Evolutionary conservation across 2,888 invertebrate genomes (phyloP), one percentile per base, ranked within the genome.

Genomic region (Plebejus argus): DNA sequence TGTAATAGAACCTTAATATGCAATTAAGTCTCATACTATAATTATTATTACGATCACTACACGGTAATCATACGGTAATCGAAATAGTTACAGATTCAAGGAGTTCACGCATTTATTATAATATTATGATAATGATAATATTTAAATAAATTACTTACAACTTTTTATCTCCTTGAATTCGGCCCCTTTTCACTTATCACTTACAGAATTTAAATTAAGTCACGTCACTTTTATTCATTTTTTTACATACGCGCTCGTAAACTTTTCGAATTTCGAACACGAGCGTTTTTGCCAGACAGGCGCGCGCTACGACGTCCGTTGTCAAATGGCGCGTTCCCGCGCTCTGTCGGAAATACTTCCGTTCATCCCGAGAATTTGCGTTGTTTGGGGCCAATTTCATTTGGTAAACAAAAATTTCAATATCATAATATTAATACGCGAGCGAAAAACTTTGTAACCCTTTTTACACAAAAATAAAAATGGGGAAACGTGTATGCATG

Each of bases 131-230:
- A n/a, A 28, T 12, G 66, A 28, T 66, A 66, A 28, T 66, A 66
- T 66, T 66, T 28, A 66, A 5, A 66, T 66, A 66, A 66, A 15
- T 28, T 33, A 61, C 61, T 61, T 61, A 61, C 61, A 23, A 61
- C 66, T 28, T 23, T 66, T 66, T 66, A 66, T 66, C 66, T 66
- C 66, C 66, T 66, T 66, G 66, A 33, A 20, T 58, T 58, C 66
- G 28, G 28, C 66, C 66, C 66, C 66, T 66, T 66, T 66, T 12
- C 15, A 66, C 28, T 28, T 66, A 66, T 66, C 66, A 66, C 66
- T 66, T 28, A 66, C 61, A 23, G n/a, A 58, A 66, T 23, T 66
- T 66, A 66, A 20, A 23, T 23, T 66, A 66, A 66, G 66, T 66
- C 66, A 66, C 66, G 66, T 66, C 66, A 66, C 66, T 23, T 12